Base-by-base conservation (phyloP, 2,797 vertebrate genomes). In the Vultur gryphus region DNA sequence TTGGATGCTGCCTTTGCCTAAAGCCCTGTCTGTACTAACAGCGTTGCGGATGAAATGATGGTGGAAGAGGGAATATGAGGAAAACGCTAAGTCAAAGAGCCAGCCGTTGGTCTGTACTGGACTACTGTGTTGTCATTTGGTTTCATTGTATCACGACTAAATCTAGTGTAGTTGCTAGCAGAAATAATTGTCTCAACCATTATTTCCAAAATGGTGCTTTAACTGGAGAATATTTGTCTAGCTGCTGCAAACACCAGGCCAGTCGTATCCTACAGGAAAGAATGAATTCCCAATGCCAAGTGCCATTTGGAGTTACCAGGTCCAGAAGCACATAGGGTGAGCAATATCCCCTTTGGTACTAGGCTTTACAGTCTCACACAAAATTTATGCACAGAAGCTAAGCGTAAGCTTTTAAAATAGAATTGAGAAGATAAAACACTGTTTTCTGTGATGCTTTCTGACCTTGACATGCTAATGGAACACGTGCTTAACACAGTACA, bases 231-330 rank as follows among this genome's bases (percentile, higher is more conserved):
- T 83, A 81, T 57, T 67, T 87, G 35, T 46, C 67, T 65, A 57
- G 87, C 93, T 93, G 90, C 57, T 86, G 39, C 71, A 87, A 85
- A 95, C 94, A 89, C 72, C 6, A 13, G 70, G 88, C 76, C 96
- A 81, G 90, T 91, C 25, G 4, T 93, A 89, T 90, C 62, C n/a
- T 92, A 37, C 44, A 35, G 84, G 93, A 96, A 96, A 91, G 88
- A 93, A 94, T 70, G 62, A 96, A 85, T 97, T 96, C 80, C 94
- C 85, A 78, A 73, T 87, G 75, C 93, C 88, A 90, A 82, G 80
- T 95, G 64, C 69, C 87, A 65, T 95, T 97, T 87, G 26, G 86
- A 93, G 6, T 59, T 84, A 83, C 59, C 81, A 94, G 59, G 72
- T 95, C 94, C 85, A 75, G 64, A 91, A 91, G 51, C 65, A 73